These are phyloP conservation scores for Cynopterus brachyotis DNA, from an alignment of 2,113 vertebrate species.

Conservation along the genomic window DNA sequence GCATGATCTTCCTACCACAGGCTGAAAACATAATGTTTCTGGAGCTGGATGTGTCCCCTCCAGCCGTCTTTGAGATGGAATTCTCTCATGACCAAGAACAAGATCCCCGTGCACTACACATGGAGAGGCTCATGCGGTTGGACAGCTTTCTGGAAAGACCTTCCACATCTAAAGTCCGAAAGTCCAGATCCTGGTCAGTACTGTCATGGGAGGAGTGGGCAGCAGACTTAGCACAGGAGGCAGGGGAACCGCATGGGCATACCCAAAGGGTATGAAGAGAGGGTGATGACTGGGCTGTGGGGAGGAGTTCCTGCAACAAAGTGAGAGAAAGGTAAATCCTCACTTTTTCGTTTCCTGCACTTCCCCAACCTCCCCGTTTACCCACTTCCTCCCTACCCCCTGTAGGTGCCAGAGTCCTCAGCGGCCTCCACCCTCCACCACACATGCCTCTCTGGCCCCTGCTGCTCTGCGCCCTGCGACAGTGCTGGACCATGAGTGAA, in stretches of 20 bases:
- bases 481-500: conserved; percentile 82
- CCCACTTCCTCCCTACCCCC: not conserved
- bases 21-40: conserved; percentile 98
- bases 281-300: rapidly evolving
- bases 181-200: conserved; percentile 95
- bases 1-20: conserved; percentile 73
- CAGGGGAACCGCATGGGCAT: rapidly evolving
- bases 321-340: not conserved
- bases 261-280: not conserved
- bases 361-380: not conserved
- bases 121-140: conserved; percentile 86
- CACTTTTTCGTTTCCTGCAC: not conserved
- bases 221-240: not conserved
- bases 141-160: conserved; percentile 90
- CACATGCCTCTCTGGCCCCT: conserved; percentile 87
- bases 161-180: conserved; percentile 86
- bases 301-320: not conserved
- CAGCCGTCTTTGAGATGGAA: conserved; percentile 90
- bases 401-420: conserved; percentile 92
- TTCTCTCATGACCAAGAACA: conserved; percentile 84
- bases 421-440: conserved; percentile 87
- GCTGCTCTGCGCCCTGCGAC: conserved; percentile 77
- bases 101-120: conserved; percentile 85
- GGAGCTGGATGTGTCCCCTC: conserved; percentile 94
- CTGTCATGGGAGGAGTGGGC: not conserved